Evolutionary conservation across 2,888 invertebrate species (phyloP), one percentile per base, ranked within the genome.

Genomic region (Drosophila testacea): DNA sequence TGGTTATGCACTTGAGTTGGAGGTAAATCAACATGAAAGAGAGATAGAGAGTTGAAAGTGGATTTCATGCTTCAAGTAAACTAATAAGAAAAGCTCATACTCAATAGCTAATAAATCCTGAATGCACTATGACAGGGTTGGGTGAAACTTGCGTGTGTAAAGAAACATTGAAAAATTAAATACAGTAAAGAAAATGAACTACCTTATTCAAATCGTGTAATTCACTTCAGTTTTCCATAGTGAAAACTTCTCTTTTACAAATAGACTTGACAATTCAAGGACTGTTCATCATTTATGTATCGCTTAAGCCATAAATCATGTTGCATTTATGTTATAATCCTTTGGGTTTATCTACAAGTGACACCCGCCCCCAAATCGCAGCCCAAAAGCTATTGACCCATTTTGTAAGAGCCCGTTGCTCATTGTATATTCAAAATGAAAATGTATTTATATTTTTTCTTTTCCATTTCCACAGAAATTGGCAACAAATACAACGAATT

Each of bases 31-130:
- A 52, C 56, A 59, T 52, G 41, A 54, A 16, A 28, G 13, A 32
- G 3, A 30, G 48, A 11, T 4, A 13, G 7, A 52, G 47, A 71
- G 36, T 9, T 39, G 27, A 32, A 56, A 44, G 47, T 54, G 16
- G 57, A 71, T 71, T 70, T 70, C 28, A 50, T 64, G 51, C 51
- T 61, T 38, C 52, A 73, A 46, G 47, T 57, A 57, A 72, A 61
- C 65, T 56, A 72, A 67, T 52, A 59, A 62, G 42, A n/a, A 30
- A 38, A 38, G 11, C 67, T 52, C 41, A 38, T 39, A 32, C 38
- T 52, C 55, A 41, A 67, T 50, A 27, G 64, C 60, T 48, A 65
- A 71, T 70, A 72, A 64, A 72, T 72, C 41, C 22, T 30, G 34
- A n/a, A 42, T 13, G n/a, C n/a, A 22, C 41, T 27, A n/a, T 11